Conservation (phyloP, 2,113 vertebrate genomes). For the Microtus ochrogaster region DNA sequence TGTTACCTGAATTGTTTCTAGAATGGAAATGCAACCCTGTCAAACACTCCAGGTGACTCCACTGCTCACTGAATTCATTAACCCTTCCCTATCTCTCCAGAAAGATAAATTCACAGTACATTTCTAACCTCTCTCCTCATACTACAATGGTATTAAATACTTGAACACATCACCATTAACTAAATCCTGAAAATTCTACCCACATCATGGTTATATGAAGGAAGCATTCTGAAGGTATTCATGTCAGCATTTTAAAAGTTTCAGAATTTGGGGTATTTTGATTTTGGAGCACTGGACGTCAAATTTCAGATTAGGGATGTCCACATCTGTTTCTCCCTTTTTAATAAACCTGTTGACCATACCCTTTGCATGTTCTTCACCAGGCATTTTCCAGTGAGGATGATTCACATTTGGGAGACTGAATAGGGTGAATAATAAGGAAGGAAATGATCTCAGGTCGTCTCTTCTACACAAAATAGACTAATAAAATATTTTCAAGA, state of each 20-base stretch:
- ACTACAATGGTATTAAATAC: not conserved
- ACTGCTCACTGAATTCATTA: not conserved
- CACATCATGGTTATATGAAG: not conserved
- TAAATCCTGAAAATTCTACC: not conserved
- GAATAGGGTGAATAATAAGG: not conserved
- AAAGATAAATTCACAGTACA: not conserved
- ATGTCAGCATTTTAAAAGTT: not conserved
- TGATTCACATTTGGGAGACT: not conserved
- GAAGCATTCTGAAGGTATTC: not conserved
- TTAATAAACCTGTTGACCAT: not conserved
- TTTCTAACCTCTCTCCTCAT: not conserved
- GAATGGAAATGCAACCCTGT: constrained; percentile 18
- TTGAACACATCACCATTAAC: not conserved
- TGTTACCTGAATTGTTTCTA: constrained; percentile 34
- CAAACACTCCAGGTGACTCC: not conserved
- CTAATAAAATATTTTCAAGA: not conserved
- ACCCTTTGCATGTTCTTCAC: not conserved
- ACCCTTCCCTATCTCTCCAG: not conserved
- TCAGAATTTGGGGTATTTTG: not conserved
- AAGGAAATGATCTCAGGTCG: not conserved
- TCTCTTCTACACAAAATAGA: not conserved
- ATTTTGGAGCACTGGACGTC: too few relatives aligned
- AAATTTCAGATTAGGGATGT: not conserved
- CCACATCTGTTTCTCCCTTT: not conserved
- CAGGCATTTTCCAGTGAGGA: not conserved